phyloP scores from a whole-genome alignment of 35 echinoderm and acorn worm species.

The Heliocidaris tuberculata region DNA sequence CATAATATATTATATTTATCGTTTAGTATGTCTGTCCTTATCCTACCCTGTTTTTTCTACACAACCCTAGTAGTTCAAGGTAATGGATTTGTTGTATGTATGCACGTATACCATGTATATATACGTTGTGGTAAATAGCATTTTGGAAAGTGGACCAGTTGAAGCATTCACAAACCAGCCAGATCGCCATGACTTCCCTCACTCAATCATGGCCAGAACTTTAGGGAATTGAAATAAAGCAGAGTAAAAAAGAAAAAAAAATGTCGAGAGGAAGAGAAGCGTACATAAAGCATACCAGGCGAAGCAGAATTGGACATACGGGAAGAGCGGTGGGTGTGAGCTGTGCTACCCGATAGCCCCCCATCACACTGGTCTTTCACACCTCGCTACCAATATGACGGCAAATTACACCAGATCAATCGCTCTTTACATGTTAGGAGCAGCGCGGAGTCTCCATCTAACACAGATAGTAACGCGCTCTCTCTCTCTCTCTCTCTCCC shows the following conservation, averaged over 20 bases:
- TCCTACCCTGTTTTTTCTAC: no score
- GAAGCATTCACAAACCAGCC: neutral
- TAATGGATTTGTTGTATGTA: no score
- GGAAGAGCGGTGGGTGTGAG: neutral
- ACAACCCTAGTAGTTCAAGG: no score
- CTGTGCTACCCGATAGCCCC: neutral
- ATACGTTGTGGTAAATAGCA: neutral
- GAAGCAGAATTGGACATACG: neutral
- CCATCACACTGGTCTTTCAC: neutral
- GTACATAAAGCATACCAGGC: constrained; percentile 3
- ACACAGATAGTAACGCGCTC: neutral
- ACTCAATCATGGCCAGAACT: neutral
- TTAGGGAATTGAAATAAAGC: neutral
- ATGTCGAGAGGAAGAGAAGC: neutral
- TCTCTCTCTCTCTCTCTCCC: no score
- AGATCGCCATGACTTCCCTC: neutral
- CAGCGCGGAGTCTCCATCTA: neutral
- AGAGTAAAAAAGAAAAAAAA: neutral
- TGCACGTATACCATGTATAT: no score
- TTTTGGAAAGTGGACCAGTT: neutral
- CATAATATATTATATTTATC: no score
- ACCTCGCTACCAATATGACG: constrained; percentile 7
- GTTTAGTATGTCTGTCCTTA: no score
- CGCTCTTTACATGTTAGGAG: neutral
- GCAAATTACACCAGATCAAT: constrained; percentile 17